Percentiles rank a stretch among this genome's conserved stretches.
Evolutionary conservation across 2,113 vertebrate genomes (phyloP).

Genomic region (Ibidorhyncha struthersii): DNA sequence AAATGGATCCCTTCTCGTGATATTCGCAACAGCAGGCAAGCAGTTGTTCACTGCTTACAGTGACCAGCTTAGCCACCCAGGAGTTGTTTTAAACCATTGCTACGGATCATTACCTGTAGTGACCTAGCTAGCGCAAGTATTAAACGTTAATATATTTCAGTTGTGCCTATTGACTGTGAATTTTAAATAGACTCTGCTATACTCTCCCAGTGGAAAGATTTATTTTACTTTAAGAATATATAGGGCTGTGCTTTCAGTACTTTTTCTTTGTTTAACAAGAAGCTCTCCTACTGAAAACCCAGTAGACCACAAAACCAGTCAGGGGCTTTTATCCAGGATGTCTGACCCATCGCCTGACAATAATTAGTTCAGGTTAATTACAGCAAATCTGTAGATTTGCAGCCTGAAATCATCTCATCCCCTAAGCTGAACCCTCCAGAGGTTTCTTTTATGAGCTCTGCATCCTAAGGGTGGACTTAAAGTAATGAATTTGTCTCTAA

Average conservation of each 20-base stretch:
- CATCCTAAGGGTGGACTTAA: constrained; percentile 77
- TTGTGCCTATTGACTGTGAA: background rate
- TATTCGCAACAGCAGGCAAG: background rate
- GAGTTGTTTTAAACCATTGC: background rate
- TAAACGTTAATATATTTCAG: constrained; percentile 18
- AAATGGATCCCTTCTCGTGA: background rate
- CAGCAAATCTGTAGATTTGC: constrained; percentile 80
- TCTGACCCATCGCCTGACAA: constrained; percentile 75
- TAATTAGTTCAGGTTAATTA: constrained; percentile 91
- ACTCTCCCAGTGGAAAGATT: constrained; percentile 2
- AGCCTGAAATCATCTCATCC: constrained; percentile 74
- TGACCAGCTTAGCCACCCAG: background rate
- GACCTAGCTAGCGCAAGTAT: background rate
- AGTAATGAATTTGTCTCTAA: constrained; percentile 83
- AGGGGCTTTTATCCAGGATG: constrained; percentile 65
- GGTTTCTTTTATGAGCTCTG: constrained; percentile 80
- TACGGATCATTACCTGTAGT: background rate
- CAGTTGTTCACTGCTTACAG: background rate
- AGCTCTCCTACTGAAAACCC: constrained; percentile 37
- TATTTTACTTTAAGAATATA: constrained; percentile 40
- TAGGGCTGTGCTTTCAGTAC: constrained; percentile 16
- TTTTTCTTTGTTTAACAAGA: constrained; percentile 55
- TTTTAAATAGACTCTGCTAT: constrained; percentile 25
- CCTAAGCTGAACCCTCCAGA: constrained; percentile 75
- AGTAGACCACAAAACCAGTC: constrained; percentile 59